phyloP scores from a whole-genome alignment of 2,113 vertebrate species.

The Connochaetes taurinus region DNA sequence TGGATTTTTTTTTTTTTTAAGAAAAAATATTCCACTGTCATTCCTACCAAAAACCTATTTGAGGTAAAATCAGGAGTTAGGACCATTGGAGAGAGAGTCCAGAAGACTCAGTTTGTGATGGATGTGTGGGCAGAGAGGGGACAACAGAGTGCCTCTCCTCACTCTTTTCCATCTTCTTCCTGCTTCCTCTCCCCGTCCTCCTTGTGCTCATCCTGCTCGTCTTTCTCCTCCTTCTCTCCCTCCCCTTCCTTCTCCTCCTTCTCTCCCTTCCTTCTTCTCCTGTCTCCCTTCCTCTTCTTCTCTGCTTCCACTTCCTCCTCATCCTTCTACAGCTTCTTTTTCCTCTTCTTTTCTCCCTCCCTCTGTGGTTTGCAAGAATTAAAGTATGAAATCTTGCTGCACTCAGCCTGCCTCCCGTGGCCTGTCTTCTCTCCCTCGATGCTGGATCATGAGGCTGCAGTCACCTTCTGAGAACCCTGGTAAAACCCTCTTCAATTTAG shows the following conservation, averaged over 20 bases:
- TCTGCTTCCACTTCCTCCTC: too few relatives aligned
- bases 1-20: background rate
- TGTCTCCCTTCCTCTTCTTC: accelerated
- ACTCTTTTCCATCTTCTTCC: background rate
- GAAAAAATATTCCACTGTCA: background rate
- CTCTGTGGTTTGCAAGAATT: background rate
- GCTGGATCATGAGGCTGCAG: background rate
- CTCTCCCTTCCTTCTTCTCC: background rate
- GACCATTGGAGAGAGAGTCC: background rate
- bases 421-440: background rate
- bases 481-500: background rate
- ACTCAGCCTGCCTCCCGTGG: background rate
- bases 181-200: too few relatives aligned
- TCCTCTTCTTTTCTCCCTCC: too few relatives aligned
- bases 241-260: too few relatives aligned
- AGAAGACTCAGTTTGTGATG: background rate
- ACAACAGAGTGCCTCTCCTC: background rate
- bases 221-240: background rate
- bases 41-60: background rate
- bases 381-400: background rate
- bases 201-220: background rate
- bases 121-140: background rate
- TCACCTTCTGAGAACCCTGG: background rate
- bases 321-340: background rate
- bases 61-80: background rate